Base-by-base conservation (phyloP, 2,113 vertebrate genomes). In the Microtus oregoni region DNA sequence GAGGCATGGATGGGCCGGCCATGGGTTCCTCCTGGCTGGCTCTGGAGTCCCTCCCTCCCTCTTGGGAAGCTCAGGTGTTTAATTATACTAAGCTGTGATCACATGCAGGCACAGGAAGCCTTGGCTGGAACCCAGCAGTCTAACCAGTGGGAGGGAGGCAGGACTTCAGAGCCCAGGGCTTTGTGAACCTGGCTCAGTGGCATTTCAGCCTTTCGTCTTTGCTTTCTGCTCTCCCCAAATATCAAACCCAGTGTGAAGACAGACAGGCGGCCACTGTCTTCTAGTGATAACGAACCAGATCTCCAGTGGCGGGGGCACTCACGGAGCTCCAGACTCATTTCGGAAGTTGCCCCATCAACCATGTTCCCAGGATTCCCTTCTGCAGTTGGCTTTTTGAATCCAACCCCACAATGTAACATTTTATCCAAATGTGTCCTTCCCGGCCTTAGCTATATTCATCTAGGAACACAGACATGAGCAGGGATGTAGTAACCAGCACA, bases 61-160 rank as follows among this genome's bases (percentile, higher is more conserved):
- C 81, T 44, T 0, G 8, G 89, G 94, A 95, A 73, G 70, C 47
- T 77, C 63, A 44, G 94, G 47, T 92, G 77, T 96, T 95, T 94
- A 91, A 96, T 97, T 89, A 91, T 61, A 81, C 50, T 28, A 76
- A 90, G 61, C 90, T 38, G 3, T 3, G 22, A 79, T 92, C 58
- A 55, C 67, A 65, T 0, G 38, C 82, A 22, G 47, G 52, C 10
- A 0, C 79, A 6, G 22, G 52, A 90, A 47, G 67, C 81, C 82
- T 94, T 92, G 92, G 81, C 77, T 86, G 47, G 77, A 68, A 61
- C 73, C 94, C 90, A 94, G 91, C 15, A 73, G 47, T 24, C 92
- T 89, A 41, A 41, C 50, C 63, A 55, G 26, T 89, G n/a, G 90
- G 47, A 7, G 3, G 61, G 55, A 96, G 89, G 50, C 50, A 32